A percentile compares a stretch with the other conserved stretches of the same genome.
These are phyloP conservation scores for Coremacera marginata DNA, from an alignment of 2,888 invertebrate genomes.

Conservation along the genomic window DNA sequence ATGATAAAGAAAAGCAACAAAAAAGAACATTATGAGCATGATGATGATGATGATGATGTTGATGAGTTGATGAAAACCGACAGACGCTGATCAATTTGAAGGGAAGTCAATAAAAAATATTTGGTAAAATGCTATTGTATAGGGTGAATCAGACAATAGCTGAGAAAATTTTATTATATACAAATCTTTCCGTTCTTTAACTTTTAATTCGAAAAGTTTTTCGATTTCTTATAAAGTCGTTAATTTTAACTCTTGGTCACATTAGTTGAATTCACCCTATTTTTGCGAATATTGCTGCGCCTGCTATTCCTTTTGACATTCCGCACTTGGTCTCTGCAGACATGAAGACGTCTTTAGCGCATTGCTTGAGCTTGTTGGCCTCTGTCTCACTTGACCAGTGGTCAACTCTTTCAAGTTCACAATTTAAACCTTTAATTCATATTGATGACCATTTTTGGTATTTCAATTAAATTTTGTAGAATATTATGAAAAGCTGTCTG, in stretches of 20 bases:
- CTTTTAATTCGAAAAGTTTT: too few relatives aligned
- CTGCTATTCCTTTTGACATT: background rate
- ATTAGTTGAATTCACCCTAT: background rate
- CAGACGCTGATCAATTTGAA: slow-evolving; percentile 38
- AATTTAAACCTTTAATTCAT: slow-evolving; percentile 42
- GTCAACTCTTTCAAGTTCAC: background rate
- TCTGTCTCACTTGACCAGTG: background rate
- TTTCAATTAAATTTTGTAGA: slow-evolving; percentile 64
- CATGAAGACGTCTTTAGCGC: slow-evolving; percentile 53
- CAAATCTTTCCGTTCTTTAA: too few relatives aligned
- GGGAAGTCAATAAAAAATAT: slow-evolving; percentile 50
- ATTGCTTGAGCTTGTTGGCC: slow-evolving; percentile 9
- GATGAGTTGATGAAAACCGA: slow-evolving; percentile 27
- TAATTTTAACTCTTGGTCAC: too few relatives aligned
- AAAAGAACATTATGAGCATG: slow-evolving; percentile 37
- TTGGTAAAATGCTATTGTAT: background rate
- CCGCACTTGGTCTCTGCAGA: slow-evolving; percentile 41
- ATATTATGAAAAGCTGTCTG: slow-evolving; percentile 29
- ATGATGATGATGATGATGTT: background rate
- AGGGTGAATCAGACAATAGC: background rate
- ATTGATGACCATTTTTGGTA: slow-evolving; percentile 63
- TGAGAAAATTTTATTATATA: too few relatives aligned
- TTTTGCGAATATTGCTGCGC: background rate
- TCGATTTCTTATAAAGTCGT: too few relatives aligned
- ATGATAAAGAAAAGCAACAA: slow-evolving; percentile 46